These are phyloP conservation scores for Ramphastos sulfuratus DNA, from an alignment of 2,113 vertebrate species.

Conservation along the genomic window DNA sequence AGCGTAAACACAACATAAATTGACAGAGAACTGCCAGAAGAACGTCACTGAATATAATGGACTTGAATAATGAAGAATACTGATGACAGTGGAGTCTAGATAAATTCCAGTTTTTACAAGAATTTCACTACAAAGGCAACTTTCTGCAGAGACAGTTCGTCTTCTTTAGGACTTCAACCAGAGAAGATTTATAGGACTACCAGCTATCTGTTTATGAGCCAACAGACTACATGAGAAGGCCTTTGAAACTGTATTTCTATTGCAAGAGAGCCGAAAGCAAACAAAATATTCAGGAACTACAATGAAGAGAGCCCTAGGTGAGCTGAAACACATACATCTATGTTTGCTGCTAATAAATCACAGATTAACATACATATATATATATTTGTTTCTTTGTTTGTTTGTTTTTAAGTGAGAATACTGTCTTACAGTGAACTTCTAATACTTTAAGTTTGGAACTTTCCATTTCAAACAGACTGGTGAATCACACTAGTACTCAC, in stretches of 20 bases:
- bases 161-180: background rate
- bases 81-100: background rate
- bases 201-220: background rate
- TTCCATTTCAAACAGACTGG: background rate
- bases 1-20: background rate
- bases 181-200: background rate
- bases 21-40: background rate
- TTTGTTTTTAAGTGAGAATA: background rate
- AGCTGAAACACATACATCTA: background rate
- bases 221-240: background rate
- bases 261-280: background rate
- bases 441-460: background rate
- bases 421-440: background rate
- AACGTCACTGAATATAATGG: background rate
- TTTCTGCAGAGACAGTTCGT: background rate
- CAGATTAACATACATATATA: no score
- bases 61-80: background rate
- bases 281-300: background rate
- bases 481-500: background rate
- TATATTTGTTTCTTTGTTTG: no score
- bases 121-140: background rate
- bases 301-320: background rate
- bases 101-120: background rate
- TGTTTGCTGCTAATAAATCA: background rate
- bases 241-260: background rate